Evolutionary conservation across 2,888 invertebrate species (phyloP), one percentile per base, ranked within the genome.

Genomic region (Pterostichus niger): DNA sequence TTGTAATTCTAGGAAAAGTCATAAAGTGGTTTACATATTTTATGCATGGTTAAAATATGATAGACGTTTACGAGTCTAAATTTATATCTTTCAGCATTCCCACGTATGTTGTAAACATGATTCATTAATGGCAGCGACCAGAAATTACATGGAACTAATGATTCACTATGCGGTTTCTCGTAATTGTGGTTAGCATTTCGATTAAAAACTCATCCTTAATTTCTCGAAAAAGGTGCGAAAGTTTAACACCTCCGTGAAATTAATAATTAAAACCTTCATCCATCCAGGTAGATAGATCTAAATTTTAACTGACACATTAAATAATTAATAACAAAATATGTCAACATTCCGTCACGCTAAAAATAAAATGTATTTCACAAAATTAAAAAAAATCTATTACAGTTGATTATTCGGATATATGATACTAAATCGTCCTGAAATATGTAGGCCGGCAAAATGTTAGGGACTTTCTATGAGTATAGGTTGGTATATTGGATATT

Each of bases 141-240:
- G 31, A 33, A 64, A 64, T 64, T 64, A 64, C 64, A 64, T 13
- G n/a, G 64, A 64, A 64, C 64, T 64, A 64, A 64, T 64, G 64
- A 64, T 64, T 64, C 64, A 64, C n/a, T 7, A 10, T 35, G 64
- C 13, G 64, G 64, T 64, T 24, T 24, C 24, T 24, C 24, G 3
- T 24, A 24, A 24, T 24, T 59, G 59, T 59, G 59, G 59, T 59
- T 11, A 31, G 49, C 13, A 10, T 49, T 59, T 68, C 71, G 44
- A 71, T 71, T 71, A 71, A 71, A 71, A 46, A 24, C 24, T 44
- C 71, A 71, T 46, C 71, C 71, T 71, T 71, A 71, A 46, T 71
- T 11, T 17, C 44, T 44, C 15, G 35, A 71, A 71, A 68, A 71
- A 71, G 71, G 71, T 71, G 46, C 46, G 71, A 71, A 71, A 71